These are phyloP conservation scores for Criorhina ranunculi DNA, from an alignment of 2,888 invertebrate genomes.

Conservation along the genomic window DNA sequence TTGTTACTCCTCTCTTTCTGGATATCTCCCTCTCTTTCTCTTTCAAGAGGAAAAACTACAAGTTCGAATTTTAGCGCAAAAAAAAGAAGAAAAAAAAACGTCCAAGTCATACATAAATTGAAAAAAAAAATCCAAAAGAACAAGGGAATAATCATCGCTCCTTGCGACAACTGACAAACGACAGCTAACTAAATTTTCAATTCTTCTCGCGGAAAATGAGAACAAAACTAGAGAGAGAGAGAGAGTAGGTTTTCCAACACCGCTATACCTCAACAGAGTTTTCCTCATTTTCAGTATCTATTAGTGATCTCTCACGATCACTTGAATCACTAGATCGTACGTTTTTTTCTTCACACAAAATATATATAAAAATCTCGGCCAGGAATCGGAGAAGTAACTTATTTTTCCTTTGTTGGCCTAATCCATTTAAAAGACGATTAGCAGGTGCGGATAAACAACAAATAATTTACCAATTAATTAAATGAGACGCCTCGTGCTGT, in stretches of 20 bases:
- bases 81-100: no score
- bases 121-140: constrained; percentile 29
- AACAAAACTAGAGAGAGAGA: constrained; percentile 12
- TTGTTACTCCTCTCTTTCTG: background rate
- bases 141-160: constrained; percentile 7
- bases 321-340: constrained; percentile 40
- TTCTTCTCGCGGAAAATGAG: constrained; percentile 16
- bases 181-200: constrained; percentile 14
- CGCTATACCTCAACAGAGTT: constrained; percentile 28
- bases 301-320: constrained; percentile 76
- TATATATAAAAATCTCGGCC: background rate
- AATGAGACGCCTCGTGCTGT: constrained; percentile 24
- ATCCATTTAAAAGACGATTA: constrained; percentile 8
- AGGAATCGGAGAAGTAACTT: background rate
- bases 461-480: constrained; percentile 12
- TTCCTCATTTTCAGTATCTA: constrained; percentile 78
- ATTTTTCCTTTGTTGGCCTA: constrained; percentile 78
- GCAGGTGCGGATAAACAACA: constrained; percentile 46
- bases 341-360: constrained; percentile 19
- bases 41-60: constrained; percentile 7
- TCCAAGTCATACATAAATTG: constrained; percentile 9
- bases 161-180: constrained; percentile 14
- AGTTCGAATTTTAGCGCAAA: constrained; percentile 32
- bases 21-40: constrained; percentile 13
- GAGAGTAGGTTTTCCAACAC: constrained; percentile 51